Percentiles rank a stretch among this genome's conserved stretches.
These are phyloP conservation scores for Callipepla californica DNA, from an alignment of 2,113 vertebrate species.

Conservation along the genomic window DNA sequence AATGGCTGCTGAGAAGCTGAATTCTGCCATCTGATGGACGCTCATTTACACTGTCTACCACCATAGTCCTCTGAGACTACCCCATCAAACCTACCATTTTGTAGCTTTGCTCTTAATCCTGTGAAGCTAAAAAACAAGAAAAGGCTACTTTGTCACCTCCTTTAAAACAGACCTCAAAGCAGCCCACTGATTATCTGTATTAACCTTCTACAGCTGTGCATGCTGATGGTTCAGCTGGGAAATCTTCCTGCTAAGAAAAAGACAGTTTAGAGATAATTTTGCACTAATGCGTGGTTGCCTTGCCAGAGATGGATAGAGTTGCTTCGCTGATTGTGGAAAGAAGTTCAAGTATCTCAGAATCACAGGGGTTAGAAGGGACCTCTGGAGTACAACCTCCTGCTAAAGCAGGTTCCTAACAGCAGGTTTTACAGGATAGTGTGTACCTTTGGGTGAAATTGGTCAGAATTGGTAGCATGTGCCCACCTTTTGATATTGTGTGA, in stretches of 20 bases:
- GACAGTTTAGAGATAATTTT: not conserved
- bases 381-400: too few relatives aligned
- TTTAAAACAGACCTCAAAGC: not conserved
- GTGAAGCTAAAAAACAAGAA: not conserved
- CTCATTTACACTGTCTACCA: not conserved
- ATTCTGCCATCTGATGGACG: not conserved
- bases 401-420: too few relatives aligned
- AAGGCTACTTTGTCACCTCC: not conserved
- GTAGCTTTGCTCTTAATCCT: not conserved
- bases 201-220: not conserved
- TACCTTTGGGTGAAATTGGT: not conserved
- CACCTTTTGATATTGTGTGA: not conserved
- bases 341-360: not conserved
- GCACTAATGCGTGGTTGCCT: not conserved
- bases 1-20: not conserved
- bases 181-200: not conserved
- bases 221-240: rapidly evolving
- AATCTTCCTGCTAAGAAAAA: not conserved
- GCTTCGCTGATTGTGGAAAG: not conserved
- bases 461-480: not conserved
- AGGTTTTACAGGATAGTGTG: not conserved
- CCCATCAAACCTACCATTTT: not conserved
- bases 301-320: not conserved
- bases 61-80: not conserved
- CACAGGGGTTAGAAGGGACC: too few relatives aligned